Percentiles rank a stretch among this genome's conserved stretches.
phyloP scores from a whole-genome alignment of 2,797 vertebrate genomes.

The Xiphophorus birchmanni region DNA sequence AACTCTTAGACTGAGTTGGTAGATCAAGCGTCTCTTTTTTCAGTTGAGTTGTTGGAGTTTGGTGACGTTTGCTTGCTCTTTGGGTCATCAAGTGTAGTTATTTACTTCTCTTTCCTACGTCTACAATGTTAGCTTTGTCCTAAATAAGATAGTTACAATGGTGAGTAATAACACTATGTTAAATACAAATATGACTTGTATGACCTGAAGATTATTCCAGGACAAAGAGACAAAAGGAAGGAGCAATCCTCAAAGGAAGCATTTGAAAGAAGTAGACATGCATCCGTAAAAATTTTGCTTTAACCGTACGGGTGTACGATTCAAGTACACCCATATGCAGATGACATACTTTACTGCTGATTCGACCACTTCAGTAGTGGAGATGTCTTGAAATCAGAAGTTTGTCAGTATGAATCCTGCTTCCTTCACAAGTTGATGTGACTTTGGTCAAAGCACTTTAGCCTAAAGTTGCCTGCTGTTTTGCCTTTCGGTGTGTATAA shows the following conservation, averaged over 20 bases:
- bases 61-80: background rate
- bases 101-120: background rate
- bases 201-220: background rate
- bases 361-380: background rate
- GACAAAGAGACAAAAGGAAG: background rate
- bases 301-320: background rate
- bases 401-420: background rate
- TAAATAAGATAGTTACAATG: background rate
- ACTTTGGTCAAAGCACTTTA: background rate
- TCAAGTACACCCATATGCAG: background rate
- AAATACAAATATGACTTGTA: background rate
- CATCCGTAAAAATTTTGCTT: background rate
- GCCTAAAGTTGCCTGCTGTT: background rate
- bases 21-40: background rate
- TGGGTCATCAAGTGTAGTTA: background rate
- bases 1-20: background rate
- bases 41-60: background rate
- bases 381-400: background rate
- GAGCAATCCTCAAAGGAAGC: background rate
- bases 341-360: background rate
- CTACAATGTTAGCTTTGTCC: background rate
- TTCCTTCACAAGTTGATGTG: background rate
- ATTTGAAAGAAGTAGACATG: background rate
- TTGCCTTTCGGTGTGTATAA: background rate
- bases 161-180: background rate